Conservation (phyloP, 2,888 invertebrate genomes). For the Andricus quercusramuli region DNA sequence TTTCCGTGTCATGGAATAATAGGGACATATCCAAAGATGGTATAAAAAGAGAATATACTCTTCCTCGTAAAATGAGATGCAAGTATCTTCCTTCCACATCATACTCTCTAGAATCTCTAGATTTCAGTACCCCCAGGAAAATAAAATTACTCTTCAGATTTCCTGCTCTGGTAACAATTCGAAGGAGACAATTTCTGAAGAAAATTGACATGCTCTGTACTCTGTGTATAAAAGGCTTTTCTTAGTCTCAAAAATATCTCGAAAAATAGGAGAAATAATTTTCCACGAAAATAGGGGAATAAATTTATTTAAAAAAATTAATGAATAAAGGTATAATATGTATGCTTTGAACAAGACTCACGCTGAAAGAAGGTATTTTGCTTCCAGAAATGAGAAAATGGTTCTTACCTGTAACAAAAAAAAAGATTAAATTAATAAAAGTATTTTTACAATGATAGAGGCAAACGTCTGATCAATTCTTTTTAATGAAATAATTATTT, state of each 20-base stretch:
- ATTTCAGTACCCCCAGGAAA: constrained; percentile 14
- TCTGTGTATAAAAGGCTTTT: neutral
- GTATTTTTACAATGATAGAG: too few relatives aligned
- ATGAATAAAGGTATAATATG: too few relatives aligned
- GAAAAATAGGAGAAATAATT: too few relatives aligned
- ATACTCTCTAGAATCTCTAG: constrained; percentile 17
- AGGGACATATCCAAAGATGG: neutral
- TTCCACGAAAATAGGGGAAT: too few relatives aligned
- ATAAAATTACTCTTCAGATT: constrained; percentile 25
- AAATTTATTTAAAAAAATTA: too few relatives aligned
- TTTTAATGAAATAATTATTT: too few relatives aligned
- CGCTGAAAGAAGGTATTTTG: too few relatives aligned
- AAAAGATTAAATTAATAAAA: too few relatives aligned
- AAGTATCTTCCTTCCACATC: constrained; percentile 22
- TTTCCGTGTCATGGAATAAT: neutral
- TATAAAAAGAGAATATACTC: constrained; percentile 14
- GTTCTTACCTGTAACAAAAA: too few relatives aligned
- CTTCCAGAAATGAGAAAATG: too few relatives aligned
- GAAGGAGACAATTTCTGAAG: constrained; percentile 29
- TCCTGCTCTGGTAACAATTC: constrained; percentile 21
- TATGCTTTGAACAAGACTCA: too few relatives aligned
- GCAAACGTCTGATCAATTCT: too few relatives aligned
- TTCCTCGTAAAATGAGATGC: constrained; percentile 35
- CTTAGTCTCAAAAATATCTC: neutral
- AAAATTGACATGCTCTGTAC: constrained; percentile 28